Evolutionary conservation across 2,888 invertebrate species (phyloP).

Genomic region (Muschampia plurimacula): DNA sequence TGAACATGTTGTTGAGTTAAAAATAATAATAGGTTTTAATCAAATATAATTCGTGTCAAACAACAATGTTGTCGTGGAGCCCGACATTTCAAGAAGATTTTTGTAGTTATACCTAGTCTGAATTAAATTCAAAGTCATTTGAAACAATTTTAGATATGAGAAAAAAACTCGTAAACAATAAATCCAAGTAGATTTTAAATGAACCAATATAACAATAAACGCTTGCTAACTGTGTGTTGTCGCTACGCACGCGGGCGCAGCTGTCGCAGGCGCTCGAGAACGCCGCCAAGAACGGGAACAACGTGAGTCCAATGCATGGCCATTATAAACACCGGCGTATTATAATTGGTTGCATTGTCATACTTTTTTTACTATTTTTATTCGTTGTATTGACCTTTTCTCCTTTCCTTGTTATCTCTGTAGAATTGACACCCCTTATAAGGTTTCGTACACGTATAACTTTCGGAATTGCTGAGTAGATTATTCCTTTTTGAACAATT

Average conservation of each 20-base stretch:
- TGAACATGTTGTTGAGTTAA: too few relatives aligned
- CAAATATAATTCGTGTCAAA: too few relatives aligned
- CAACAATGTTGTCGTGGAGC: too few relatives aligned
- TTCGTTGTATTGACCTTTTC: not conserved
- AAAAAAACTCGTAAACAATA: not conserved
- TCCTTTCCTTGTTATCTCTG: constrained; percentile 5
- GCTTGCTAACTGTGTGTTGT: constrained; percentile 83
- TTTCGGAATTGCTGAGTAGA: not conserved
- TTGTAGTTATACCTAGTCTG: too few relatives aligned
- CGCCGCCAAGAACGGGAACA: constrained; percentile 88
- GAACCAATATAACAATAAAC: constrained; percentile 36
- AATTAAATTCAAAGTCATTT: not conserved
- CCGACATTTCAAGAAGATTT: too few relatives aligned
- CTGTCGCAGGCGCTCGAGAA: constrained; percentile 90
- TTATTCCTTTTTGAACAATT: not conserved
- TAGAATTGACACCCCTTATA: constrained; percentile 28
- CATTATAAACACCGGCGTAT: constrained; percentile 51
- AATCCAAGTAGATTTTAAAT: constrained; percentile 1
- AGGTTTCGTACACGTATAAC: constrained; percentile 5
- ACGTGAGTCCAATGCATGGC: constrained; percentile 81
- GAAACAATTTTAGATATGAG: not conserved
- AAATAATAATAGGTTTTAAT: too few relatives aligned
- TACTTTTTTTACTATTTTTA: constrained; percentile 21
- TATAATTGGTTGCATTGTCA: constrained; percentile 50
- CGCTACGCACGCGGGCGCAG: constrained; percentile 75